Percentiles rank a stretch among this genome's conserved stretches.
phyloP scores from a whole-genome alignment of 2,113 vertebrate species.

The Sardina pilchardus region DNA sequence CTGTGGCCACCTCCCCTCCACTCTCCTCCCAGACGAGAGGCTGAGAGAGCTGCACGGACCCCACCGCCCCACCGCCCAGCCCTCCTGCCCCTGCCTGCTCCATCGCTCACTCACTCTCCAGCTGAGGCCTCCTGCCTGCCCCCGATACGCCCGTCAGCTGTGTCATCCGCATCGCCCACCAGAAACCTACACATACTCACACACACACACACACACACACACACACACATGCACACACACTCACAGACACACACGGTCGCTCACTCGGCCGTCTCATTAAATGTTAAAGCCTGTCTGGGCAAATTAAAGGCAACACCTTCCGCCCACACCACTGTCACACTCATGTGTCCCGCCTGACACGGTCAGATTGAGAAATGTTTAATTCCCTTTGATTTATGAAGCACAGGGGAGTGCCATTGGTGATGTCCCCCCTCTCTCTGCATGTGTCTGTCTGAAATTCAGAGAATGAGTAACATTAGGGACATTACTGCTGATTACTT shows the following conservation, averaged over 20 bases:
- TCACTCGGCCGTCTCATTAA: slow-evolving; percentile 48
- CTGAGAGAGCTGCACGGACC: background rate
- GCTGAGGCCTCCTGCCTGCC: slow-evolving; percentile 22
- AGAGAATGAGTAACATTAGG: background rate
- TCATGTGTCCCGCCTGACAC: slow-evolving; percentile 32
- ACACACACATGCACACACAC: background rate
- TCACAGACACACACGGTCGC: slow-evolving; percentile 21
- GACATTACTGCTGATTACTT: background rate
- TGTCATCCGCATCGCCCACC: background rate
- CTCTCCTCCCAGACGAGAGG: background rate
- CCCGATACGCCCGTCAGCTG: slow-evolving; percentile 16
- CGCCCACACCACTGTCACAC: slow-evolving; percentile 24
- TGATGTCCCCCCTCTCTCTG: no score
- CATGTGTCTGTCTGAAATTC: background rate
- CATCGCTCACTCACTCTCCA: slow-evolving; percentile 38
- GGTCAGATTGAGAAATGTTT: slow-evolving; percentile 42
- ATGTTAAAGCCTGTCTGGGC: slow-evolving; percentile 53
- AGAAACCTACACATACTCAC: slow-evolving; percentile 19
- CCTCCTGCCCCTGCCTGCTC: background rate
- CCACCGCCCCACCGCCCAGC: background rate
- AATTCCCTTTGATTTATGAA: slow-evolving; percentile 34
- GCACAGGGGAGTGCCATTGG: background rate
- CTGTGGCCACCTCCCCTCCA: slow-evolving; percentile 37
- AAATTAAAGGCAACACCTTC: slow-evolving; percentile 41
- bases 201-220: background rate